Evolutionary conservation across 1,140 invertebrate species (phyloP).

Genomic region (Calliopsis andreniformis): DNA sequence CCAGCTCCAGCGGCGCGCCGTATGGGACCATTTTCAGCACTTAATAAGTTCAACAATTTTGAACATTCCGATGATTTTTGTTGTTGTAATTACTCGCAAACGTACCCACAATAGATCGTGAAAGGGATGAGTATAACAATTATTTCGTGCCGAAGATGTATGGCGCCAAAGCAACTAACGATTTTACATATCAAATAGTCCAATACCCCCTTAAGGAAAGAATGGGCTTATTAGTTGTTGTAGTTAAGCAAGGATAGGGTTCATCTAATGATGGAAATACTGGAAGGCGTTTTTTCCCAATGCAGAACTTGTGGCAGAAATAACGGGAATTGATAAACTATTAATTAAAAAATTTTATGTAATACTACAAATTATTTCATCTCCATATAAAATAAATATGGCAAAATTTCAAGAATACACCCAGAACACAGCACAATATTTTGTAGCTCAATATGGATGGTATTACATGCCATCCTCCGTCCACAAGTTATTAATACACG

Average conservation of each 20-base stretch:
- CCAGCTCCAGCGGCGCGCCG: too few relatives aligned
- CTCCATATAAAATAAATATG: background rate
- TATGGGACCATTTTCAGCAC: too few relatives aligned
- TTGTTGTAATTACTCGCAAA: too few relatives aligned
- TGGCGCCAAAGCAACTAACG: too few relatives aligned
- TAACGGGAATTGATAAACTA: constrained; percentile 33
- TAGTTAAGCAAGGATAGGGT: constrained; percentile 48
- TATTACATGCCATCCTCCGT: too few relatives aligned
- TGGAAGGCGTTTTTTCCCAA: constrained; percentile 55
- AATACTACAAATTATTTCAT: background rate
- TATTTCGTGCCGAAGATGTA: too few relatives aligned
- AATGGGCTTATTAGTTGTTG: constrained; percentile 40
- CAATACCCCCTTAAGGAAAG: constrained; percentile 2
- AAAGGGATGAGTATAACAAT: too few relatives aligned
- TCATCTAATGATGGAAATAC: constrained; percentile 63
- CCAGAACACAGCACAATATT: background rate
- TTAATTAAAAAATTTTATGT: constrained; percentile 21
- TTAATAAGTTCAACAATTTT: too few relatives aligned
- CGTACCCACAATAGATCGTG: too few relatives aligned
- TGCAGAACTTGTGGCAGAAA: background rate
- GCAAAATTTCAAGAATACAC: background rate
- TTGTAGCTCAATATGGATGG: background rate
- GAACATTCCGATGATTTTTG: too few relatives aligned
- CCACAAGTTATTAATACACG: too few relatives aligned
- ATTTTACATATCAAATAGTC: too few relatives aligned